Conservation (phyloP, 2,888 invertebrate genomes). For the Euphydryas editha region DNA sequence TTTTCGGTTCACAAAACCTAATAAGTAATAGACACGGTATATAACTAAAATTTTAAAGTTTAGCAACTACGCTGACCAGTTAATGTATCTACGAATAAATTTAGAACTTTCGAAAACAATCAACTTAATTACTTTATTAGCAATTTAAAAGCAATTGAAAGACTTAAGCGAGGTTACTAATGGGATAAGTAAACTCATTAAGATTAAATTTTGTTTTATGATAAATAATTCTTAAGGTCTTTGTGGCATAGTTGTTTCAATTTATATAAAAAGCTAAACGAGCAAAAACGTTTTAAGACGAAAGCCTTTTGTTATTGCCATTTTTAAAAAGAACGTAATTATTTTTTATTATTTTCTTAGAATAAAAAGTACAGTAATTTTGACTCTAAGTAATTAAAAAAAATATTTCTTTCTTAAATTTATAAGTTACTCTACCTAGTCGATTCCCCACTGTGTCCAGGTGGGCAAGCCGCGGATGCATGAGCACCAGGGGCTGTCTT, state of each 20-base stretch:
- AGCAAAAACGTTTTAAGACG: background rate
- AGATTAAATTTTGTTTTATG: conserved; percentile 6
- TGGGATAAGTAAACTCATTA: conserved; percentile 10
- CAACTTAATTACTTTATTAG: conserved; percentile 12
- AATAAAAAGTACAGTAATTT: background rate
- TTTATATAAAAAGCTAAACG: background rate
- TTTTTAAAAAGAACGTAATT: background rate
- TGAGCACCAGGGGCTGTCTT: conserved; percentile 89
- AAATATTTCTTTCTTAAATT: background rate
- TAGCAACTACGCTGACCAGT: conserved; percentile 21
- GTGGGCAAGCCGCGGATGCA: conserved; percentile 80
- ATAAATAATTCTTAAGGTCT: conserved; percentile 9
- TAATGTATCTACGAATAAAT: conserved; percentile 19
- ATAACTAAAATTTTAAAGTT: conserved; percentile 11
- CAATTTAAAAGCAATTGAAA: conserved; percentile 25
- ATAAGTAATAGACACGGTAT: conserved; percentile 34
- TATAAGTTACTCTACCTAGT: conserved; percentile 55
- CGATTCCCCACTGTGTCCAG: conserved; percentile 76
- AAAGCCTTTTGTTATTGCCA: background rate
- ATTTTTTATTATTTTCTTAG: background rate
- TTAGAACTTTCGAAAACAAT: conserved; percentile 13
- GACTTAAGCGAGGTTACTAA: conserved; percentile 20
- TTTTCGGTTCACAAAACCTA: conserved; percentile 78
- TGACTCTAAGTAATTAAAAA: background rate
- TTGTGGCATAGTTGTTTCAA: background rate